Evolutionary conservation across 2,113 vertebrate species (phyloP).

Genomic region (Phodopus roborovskii): DNA sequence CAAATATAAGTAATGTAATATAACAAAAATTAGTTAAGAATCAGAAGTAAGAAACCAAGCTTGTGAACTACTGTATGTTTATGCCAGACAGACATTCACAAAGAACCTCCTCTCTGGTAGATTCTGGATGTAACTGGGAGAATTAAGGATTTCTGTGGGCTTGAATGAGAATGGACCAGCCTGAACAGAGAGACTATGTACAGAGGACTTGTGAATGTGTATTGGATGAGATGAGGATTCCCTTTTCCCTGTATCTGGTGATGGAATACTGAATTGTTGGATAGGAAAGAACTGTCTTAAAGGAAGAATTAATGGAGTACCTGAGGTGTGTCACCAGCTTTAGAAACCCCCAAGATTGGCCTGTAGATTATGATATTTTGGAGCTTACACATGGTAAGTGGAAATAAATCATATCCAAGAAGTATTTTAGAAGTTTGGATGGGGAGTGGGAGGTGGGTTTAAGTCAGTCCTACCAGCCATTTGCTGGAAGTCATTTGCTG

Average conservation of each 20-base stretch:
- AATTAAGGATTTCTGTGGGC: not conserved
- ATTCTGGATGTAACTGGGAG: not conserved
- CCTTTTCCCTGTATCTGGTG: not conserved
- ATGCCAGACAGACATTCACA: not conserved
- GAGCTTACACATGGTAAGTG: not conserved
- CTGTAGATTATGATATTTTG: not conserved
- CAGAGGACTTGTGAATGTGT: not conserved
- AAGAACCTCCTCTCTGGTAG: not conserved
- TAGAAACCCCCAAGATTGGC: not conserved
- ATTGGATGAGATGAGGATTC: not conserved
- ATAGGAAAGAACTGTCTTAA: not conserved
- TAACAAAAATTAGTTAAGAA: not conserved
- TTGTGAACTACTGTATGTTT: not conserved
- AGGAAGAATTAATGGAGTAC: not conserved
- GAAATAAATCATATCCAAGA: not conserved
- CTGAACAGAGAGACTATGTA: not conserved
- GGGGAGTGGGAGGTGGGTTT: fast-evolving
- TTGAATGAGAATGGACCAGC: not conserved
- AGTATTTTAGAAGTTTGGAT: not conserved
- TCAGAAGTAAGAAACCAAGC: not conserved
- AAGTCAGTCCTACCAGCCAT: not conserved
- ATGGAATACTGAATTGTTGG: not conserved
- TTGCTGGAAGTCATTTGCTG: not conserved
- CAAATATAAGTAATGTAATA: not conserved
- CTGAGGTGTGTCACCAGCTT: not conserved